phyloP scores from a whole-genome alignment of 2,888 invertebrate species.

The Drosophila trichaetosa region DNA sequence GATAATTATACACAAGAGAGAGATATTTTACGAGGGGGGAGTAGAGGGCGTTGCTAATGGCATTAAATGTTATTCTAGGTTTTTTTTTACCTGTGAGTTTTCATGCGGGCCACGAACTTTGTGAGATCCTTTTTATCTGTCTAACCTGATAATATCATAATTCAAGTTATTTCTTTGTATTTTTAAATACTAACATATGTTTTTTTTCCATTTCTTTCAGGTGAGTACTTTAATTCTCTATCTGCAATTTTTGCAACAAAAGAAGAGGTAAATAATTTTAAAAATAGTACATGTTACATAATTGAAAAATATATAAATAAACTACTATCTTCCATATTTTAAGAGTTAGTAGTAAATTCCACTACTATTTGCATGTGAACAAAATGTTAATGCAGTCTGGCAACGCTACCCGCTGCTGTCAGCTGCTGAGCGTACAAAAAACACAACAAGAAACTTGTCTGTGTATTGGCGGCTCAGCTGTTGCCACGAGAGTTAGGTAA shows the following conservation, averaged over 20 bases:
- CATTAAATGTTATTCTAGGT: slow-evolving; percentile 20
- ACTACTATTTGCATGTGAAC: slow-evolving; percentile 40
- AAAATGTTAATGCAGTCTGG: slow-evolving; percentile 40
- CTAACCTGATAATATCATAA: slow-evolving; percentile 38
- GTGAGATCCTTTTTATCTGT: slow-evolving; percentile 13
- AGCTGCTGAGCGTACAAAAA: slow-evolving; percentile 62
- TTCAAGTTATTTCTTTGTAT: slow-evolving; percentile 19
- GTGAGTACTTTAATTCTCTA: slow-evolving; percentile 48
- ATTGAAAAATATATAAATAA: neutral
- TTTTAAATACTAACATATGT: slow-evolving; percentile 11
- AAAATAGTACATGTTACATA: neutral
- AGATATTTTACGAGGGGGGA: neutral
- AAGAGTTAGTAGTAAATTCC: slow-evolving; percentile 37
- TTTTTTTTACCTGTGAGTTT: slow-evolving; percentile 21
- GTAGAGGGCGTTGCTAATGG: slow-evolving; percentile 41
- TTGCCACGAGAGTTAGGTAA: slow-evolving; percentile 26
- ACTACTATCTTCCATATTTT: neutral
- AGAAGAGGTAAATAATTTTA: slow-evolving; percentile 2
- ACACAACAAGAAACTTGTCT: slow-evolving; percentile 26
- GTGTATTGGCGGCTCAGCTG: slow-evolving; percentile 55
- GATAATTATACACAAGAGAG: slow-evolving; percentile 63
- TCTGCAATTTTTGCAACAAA: neutral
- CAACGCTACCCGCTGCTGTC: slow-evolving; percentile 52
- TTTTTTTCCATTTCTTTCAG: slow-evolving; percentile 42
- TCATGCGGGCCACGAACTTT: slow-evolving; percentile 46